Percentiles rank a stretch among this genome's conserved stretches.
phyloP scores from a whole-genome alignment of 2,797 vertebrate species.

The Mareca strepera region DNA sequence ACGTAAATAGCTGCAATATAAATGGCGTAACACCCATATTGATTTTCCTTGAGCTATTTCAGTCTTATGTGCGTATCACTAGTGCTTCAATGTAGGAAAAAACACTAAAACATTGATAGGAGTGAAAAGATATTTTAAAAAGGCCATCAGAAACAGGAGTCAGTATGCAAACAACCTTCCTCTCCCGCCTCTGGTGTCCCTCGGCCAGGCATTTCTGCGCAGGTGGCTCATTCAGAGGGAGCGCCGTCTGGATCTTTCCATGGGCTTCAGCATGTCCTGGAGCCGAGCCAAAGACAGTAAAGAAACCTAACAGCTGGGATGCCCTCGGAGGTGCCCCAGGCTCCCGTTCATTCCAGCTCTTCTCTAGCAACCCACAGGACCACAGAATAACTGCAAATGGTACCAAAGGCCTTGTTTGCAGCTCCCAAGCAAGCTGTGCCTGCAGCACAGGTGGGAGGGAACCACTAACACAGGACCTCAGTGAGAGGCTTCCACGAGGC shows the following conservation, averaged over 20 bases:
- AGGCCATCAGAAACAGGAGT: not conserved
- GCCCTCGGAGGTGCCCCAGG: not conserved
- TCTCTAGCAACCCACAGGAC: not conserved
- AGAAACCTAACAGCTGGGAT: constrained; percentile 8
- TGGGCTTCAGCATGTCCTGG: constrained; percentile 17
- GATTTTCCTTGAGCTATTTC: not conserved
- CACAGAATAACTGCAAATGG: not conserved
- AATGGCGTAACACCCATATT: not conserved
- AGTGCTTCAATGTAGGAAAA: not conserved
- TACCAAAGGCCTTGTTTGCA: not conserved
- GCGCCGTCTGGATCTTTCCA: not conserved
- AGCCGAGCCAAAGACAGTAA: not conserved
- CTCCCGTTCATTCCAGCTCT: not conserved
- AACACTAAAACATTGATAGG: fast-evolving
- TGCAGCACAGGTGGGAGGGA: not conserved
- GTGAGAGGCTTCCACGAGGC: not conserved
- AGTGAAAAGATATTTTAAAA: not conserved
- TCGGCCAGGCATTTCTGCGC: not conserved
- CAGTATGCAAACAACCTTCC: not conserved
- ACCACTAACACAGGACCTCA: not conserved
- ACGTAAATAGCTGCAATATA: not conserved
- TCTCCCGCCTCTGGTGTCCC: not conserved
- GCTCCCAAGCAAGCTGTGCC: not conserved
- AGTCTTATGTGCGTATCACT: not conserved
- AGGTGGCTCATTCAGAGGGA: not conserved